Evolutionary conservation across 2,888 invertebrate species (phyloP).

Genomic region (Schizotus pectinicornis): DNA sequence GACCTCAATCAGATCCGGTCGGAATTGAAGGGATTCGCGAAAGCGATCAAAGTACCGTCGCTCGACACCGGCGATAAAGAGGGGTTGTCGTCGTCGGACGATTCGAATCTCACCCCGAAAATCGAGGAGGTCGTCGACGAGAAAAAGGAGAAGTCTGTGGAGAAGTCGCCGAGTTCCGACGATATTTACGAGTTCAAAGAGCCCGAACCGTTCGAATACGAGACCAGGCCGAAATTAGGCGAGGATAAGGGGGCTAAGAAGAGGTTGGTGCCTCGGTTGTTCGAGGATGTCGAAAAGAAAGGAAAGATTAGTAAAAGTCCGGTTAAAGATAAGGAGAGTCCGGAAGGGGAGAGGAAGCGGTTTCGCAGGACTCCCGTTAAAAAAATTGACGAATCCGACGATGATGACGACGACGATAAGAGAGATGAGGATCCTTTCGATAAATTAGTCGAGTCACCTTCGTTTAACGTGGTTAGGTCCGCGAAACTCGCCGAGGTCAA

Average conservation of each 20-base stretch:
- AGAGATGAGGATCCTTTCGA: slow-evolving; percentile 60
- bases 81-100: slow-evolving; percentile 48
- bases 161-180: slow-evolving; percentile 51
- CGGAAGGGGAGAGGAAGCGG: slow-evolving; percentile 41
- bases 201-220: slow-evolving; percentile 86
- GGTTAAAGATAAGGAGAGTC: slow-evolving; percentile 29
- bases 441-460: slow-evolving; percentile 60
- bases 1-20: slow-evolving; percentile 86
- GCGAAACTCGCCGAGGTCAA: slow-evolving; percentile 35
- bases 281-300: slow-evolving; percentile 54
- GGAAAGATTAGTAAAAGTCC: slow-evolving; percentile 47
- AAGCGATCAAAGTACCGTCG: slow-evolving; percentile 62
- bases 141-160: slow-evolving; percentile 41
- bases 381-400: slow-evolving; percentile 45
- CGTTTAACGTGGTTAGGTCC: slow-evolving; percentile 60
- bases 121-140: slow-evolving; percentile 41
- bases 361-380: slow-evolving; percentile 29
- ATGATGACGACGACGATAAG: slow-evolving; percentile 44
- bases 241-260: slow-evolving; percentile 54
- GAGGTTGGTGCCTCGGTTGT: slow-evolving; percentile 51
- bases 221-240: slow-evolving; percentile 63
- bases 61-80: slow-evolving; percentile 46
- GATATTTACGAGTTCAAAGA: slow-evolving; percentile 91
- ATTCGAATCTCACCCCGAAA: slow-evolving; percentile 43
- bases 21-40: slow-evolving; percentile 80